Base-by-base conservation (phyloP, 2,113 vertebrate genomes). In the Propithecus coquereli region DNA sequence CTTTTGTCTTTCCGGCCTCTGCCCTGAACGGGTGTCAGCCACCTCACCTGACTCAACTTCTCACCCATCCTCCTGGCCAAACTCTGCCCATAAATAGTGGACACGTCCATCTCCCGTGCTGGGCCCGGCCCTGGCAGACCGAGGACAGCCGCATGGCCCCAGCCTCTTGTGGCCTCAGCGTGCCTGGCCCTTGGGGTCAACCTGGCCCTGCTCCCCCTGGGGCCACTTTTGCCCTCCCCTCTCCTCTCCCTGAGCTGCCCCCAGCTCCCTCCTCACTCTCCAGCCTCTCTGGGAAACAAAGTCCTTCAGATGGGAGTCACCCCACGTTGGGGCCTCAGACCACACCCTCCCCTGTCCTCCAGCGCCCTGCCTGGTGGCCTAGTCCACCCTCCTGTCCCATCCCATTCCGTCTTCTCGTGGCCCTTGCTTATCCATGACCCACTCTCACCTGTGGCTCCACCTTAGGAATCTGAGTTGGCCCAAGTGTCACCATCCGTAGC, bases 141-240 rank as follows among this genome's bases (percentile, higher is more conserved):
- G 83, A 79, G 37, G 40, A 61, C 50, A 61, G 37, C n/a, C 37
- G 59, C 20, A 12, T 1, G 7, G 23, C 23, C 32, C 50, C 50
- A 47, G 74, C 20, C 47, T 40, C n/a, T 27, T 2, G 16, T 5
- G 37, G 27, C n/a, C 34, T 87, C 12, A 1, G 40, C 1, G 22
- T 45, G 68, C 86, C 54, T 52, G 40, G 59, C 47, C 59, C 14
- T 57, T 4, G 1, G n/a, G 63, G 65, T 27, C 65, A 11, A 23
- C 57, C 61, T 68, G 5, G 8, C 45, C 40, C 3, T 40, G 11
- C 8, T 25, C 40, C 47, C 52, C 32, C 0, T 0, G 3, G 1
- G 9, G 34, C 63, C 3, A 5, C 74, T 84, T 84, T 30, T 5
- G 61, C 52, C 50, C 32, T 17, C 34, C 47, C 47, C 61, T n/a